phyloP scores from a whole-genome alignment of 2,113 vertebrate species.

The Antigone vipio region DNA sequence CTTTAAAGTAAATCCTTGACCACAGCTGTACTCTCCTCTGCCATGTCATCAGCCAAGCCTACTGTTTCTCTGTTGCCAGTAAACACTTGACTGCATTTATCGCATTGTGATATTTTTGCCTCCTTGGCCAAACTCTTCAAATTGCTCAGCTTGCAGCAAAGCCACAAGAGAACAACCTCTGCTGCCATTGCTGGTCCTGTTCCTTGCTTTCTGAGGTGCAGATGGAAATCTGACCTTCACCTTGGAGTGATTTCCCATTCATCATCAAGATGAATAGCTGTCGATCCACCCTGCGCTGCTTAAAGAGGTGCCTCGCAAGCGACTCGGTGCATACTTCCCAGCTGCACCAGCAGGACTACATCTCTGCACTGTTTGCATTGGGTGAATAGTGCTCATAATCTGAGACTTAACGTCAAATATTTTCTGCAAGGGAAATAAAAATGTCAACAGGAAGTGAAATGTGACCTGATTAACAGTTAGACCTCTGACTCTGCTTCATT shows the following conservation, averaged over 20 bases:
- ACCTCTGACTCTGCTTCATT: constrained; percentile 72
- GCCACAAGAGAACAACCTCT: background rate
- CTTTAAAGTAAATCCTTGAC: background rate
- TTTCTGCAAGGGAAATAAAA: constrained; percentile 78
- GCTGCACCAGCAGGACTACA: background rate
- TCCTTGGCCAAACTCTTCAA: background rate
- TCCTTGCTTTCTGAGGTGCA: background rate
- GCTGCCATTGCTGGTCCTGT: background rate
- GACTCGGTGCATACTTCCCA: background rate
- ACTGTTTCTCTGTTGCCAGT: background rate
- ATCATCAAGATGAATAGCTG: constrained; percentile 49
- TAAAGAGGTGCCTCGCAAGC: background rate
- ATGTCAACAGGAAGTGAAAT: constrained; percentile 76
- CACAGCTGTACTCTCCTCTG: background rate
- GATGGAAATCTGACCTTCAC: constrained; percentile 58
- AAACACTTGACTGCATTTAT: background rate
- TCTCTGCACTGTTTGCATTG: constrained; percentile 17
- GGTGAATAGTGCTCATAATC: constrained; percentile 61
- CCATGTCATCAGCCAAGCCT: background rate
- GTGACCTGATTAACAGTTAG: constrained; percentile 77
- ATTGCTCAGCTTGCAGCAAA: background rate
- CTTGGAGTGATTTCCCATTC: constrained; percentile 56
- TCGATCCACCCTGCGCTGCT: constrained; percentile 15
- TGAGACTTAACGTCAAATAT: constrained; percentile 62
- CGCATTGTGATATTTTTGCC: background rate